Base-by-base conservation (phyloP, 2,113 vertebrate genomes). In the Colistium nudipinnis region DNA sequence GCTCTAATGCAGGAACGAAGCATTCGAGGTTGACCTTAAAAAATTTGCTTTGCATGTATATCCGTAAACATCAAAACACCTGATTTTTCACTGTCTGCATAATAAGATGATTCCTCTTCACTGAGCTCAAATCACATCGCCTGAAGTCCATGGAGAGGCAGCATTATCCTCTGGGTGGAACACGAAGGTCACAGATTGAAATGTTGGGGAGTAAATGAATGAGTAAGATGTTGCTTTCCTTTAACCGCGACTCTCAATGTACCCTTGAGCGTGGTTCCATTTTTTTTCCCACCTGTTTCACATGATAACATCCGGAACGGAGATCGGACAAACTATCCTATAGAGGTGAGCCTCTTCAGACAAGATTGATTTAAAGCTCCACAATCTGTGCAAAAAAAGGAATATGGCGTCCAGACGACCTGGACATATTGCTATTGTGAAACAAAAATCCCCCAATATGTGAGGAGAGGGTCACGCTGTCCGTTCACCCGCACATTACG, bases 1-100 rank as follows among this genome's bases (percentile, higher is more conserved):
- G 14, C 55, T 67, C 9, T 74, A 66, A 69, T 74, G 55, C 73
- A 66, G 35, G 47, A 75, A 49, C 66, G 62, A 41, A 75, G 38
- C 70, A 49, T 72, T 65, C 79, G 48, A 44, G 31, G 56, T 54
- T 76, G 65, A 61, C 55, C 49, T 55, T 66, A 74, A 82, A 78
- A 65, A 70, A 66, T 39, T 77, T 27, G 30, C 67, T 76, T 78
- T 78, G 38, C 47, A 30, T 59, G 66, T 54, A 76, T 78, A 66
- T 70, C 36, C 43, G n/a, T n/a, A n/a, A 57, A 49, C 54, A 73
- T 78, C 53, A 82, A 41, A 68, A 55, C 43, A 60, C 62, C 56
- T 51, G 22, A 71, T 81, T 74, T 55, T 55, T 62, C 61, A 36
- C 22, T 68, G 25, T 6, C 14, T 51, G 39, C 44, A 22, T 48